Percentiles rank a stretch among this genome's conserved stretches.
phyloP scores from a whole-genome alignment of 2,113 vertebrate species.

The Rhinoderma darwinii region DNA sequence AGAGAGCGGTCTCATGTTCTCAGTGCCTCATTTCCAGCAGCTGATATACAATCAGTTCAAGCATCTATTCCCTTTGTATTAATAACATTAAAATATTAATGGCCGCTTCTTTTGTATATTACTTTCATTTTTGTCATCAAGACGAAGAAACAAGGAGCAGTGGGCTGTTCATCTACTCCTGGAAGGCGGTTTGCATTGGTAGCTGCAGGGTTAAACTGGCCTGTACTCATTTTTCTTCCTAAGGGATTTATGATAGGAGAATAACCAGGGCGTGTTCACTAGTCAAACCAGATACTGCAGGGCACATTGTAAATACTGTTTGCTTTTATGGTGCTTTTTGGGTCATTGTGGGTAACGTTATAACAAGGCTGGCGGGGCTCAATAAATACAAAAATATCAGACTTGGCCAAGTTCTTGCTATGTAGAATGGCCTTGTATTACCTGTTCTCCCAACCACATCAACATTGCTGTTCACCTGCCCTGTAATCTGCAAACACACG shows the following conservation, averaged over 20 bases:
- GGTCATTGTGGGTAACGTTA: neutral
- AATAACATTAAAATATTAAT: neutral
- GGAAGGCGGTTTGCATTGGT: neutral
- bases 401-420: neutral
- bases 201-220: slow-evolving; percentile 7
- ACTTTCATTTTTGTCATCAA: neutral
- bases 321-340: slow-evolving; percentile 31
- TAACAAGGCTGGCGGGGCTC: neutral
- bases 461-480: neutral
- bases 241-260: slow-evolving; percentile 40
- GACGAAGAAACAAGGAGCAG: neutral
- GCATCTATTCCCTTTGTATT: neutral
- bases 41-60: neutral
- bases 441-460: neutral
- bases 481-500: neutral
- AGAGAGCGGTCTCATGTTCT: neutral
- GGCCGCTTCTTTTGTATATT: neutral
- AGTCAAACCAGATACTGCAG: slow-evolving; percentile 45
- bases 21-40: neutral
- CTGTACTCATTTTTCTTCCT: slow-evolving; percentile 24
- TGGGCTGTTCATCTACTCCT: neutral
- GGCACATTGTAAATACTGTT: slow-evolving; percentile 21
- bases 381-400: neutral
- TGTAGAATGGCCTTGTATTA: neutral
- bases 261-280: slow-evolving; percentile 29